Base-by-base conservation (phyloP, 1,140 invertebrate genomes). In the Augochlora pura region DNA sequence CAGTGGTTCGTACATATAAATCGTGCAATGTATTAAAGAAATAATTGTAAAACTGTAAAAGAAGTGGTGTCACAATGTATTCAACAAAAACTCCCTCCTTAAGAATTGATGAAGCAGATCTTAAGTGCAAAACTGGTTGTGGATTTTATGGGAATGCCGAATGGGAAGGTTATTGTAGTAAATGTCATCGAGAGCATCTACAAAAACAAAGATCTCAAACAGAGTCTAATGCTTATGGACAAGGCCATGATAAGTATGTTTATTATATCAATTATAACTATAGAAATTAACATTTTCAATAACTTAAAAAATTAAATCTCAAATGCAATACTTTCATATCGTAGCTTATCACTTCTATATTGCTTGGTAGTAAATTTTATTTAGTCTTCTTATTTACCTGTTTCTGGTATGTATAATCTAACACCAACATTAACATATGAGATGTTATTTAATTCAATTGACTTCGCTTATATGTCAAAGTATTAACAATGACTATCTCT, bases 161-260 rank as follows among this genome's bases (percentile, higher is more conserved):
- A 90, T 99, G 98, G 97, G 96, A 98, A 92, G 97, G 98, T 21
- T 98, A 98, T 90, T 99, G 99, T 91, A 99, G 98, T 38, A 97
- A 98, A 93, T 99, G 96, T 90, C 95, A 97, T 87, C 93, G 96
- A 62, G 95, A 96, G 86, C 94, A 95, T 81, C 92, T 96, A 83
- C 95, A 95, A 83, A 92, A 94, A 59, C 95, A 96, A 88, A 94
- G 95, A 38, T 93, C 94, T 46, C 93, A 93, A 87, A 93, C 87
- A 42, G 91, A 91, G 77, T 87, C 83, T 10, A 81, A 86, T 66
- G 69, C 81, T 62, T 84, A 86, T 38, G 75, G 87, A 77, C 76
- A 85, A 77, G 38, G 90, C 92, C 81, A 88, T 69, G 91, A 93
- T 87, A 66, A 71, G 72, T 77, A 68, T 27, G 27, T 66, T 42